Conservation (phyloP, 2,797 vertebrate genomes). For the Cuculus canorus region DNA sequence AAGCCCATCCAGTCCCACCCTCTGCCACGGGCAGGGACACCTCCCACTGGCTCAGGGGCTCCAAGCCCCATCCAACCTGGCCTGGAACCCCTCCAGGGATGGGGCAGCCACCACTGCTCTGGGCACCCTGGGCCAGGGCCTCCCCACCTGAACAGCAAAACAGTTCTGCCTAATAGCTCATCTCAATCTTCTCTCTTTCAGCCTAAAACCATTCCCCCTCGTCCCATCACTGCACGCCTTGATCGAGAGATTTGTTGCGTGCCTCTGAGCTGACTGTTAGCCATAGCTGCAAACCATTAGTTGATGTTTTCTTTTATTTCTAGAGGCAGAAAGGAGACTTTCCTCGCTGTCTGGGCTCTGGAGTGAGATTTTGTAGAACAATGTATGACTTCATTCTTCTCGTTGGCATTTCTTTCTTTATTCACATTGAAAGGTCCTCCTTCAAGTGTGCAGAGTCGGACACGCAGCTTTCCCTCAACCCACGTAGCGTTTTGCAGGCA, state of each 20-base stretch:
- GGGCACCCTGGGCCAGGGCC: too few species aligned
- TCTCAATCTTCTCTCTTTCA: too few species aligned
- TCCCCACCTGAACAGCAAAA: too few species aligned
- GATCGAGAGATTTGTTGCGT: rapidly evolving
- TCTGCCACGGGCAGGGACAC: too few species aligned
- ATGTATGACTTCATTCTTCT: not conserved
- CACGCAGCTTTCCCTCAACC: not conserved
- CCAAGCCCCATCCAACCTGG: too few species aligned
- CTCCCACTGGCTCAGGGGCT: too few species aligned
- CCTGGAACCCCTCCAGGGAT: too few species aligned
- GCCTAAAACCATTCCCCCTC: too few species aligned
- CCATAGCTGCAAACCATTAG: rapidly evolving
- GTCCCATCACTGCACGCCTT: too few species aligned
- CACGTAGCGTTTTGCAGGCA: not conserved
- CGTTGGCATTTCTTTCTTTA: not conserved
- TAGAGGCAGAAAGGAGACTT: not conserved
- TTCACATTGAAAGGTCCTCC: not conserved
- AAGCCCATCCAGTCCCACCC: too few species aligned
- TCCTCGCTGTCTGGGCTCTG: not conserved
- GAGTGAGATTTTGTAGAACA: not conserved
- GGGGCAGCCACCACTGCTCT: too few species aligned
- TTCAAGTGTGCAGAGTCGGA: not conserved
- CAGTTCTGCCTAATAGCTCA: too few species aligned
- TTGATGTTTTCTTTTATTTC: not conserved
- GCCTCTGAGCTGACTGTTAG: not conserved